Percentiles rank a stretch among this genome's conserved stretches.
Conservation (phyloP, 2,888 invertebrate species). For the Scaptomyza flava region DNA sequence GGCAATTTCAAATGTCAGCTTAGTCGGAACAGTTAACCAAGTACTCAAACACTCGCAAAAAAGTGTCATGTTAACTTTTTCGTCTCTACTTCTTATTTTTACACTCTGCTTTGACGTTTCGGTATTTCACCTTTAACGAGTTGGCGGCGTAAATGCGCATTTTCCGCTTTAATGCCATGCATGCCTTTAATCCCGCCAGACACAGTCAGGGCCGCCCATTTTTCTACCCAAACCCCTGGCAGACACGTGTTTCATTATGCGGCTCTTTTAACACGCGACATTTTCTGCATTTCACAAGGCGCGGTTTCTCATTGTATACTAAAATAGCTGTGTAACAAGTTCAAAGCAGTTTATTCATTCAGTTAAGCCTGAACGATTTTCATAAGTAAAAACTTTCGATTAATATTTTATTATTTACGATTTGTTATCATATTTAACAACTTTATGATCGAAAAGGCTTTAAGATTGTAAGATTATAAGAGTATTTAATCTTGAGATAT, state of each 20-base stretch:
- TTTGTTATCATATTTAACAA: no score
- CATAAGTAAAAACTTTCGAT: no score
- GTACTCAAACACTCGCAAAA: slow-evolving; percentile 37
- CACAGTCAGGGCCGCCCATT: slow-evolving; percentile 8
- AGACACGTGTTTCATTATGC: slow-evolving; percentile 42
- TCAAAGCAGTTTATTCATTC: no score
- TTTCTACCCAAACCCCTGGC: background rate
- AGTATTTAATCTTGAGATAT: background rate
- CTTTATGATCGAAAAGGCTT: no score
- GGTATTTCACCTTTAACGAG: slow-evolving; percentile 39
- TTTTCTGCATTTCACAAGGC: slow-evolving; percentile 29
- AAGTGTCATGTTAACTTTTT: slow-evolving; percentile 53
- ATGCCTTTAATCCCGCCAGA: slow-evolving; percentile 52
- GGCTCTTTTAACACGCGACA: slow-evolving; percentile 34
- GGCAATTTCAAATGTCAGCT: slow-evolving; percentile 63
- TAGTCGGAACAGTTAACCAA: slow-evolving; percentile 44
- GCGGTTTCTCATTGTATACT: slow-evolving; percentile 9
- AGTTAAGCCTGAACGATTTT: no score
- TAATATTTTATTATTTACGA: no score
- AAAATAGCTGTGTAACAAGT: no score
- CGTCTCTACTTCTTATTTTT: background rate
- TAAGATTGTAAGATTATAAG: background rate
- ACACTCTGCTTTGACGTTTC: slow-evolving; percentile 19
- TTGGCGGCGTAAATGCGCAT: slow-evolving; percentile 54
- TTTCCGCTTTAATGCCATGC: slow-evolving; percentile 26